Evolutionary conservation across 2,797 vertebrate genomes (phyloP), one percentile per base, ranked within the genome.

Genomic region (Octomys mimax): DNA sequence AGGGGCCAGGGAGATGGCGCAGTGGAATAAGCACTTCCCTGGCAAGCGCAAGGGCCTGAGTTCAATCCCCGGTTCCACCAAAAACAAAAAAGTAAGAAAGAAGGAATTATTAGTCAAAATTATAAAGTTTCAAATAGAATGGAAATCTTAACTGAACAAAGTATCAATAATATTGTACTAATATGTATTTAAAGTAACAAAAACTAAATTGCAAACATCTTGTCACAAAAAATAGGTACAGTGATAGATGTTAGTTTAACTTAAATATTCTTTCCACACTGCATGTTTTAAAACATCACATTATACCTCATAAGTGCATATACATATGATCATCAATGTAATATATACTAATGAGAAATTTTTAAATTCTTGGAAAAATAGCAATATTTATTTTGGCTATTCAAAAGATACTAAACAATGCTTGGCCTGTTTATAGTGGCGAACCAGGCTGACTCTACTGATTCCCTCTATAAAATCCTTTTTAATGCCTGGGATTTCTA

Each of bases 361-460:
- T 42, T 46, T 81, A 71, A 82, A 85, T 90, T 87, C 24, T 87
- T 92, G 36, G 91, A 24, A 79, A 42, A 92, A 84, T 49, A 80
- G 14, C 14, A 92, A 94, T 49, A 84, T 54, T 94, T 75, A 91
- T 26, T 13, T 64, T 62, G 12, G 16, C 26, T 91, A 78, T n/a
- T 91, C 33, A 83, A 91, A 96, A 92, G 64, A 96, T 19, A 12
- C 18, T 82, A 70, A 66, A 78, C 78, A 90, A 90, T 59, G 9
- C 1, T 66, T 3, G 62, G 21, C 70, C 6, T 22, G 80, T 21
- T 8, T 22, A 83, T 21, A 86, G 33, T 31, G 21, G 59, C 49
- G 85, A 92, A 73, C 7, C 52, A 68, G 19, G 12, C 3, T 85
- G 64, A 83, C n/a, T 91, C 13, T 66, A 95, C 33, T 46, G 71